Conservation (phyloP, 2,888 invertebrate species). For the Brassicogethes aeneus region DNA sequence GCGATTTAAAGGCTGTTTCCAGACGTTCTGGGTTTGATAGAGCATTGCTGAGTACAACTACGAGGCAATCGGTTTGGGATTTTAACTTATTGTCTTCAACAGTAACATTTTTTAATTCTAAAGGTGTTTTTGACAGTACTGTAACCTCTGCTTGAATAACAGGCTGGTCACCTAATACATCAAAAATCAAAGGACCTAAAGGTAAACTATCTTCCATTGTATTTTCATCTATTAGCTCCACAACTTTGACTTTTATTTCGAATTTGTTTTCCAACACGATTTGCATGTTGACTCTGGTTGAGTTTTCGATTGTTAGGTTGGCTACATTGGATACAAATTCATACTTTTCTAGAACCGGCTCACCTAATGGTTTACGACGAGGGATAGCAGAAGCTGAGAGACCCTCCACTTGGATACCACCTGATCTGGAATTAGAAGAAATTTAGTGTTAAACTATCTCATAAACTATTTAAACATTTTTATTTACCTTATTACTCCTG, state of each 20-base stretch:
- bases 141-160: slow-evolving; percentile 58
- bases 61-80: slow-evolving; percentile 22
- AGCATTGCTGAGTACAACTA: slow-evolving; percentile 35
- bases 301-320: slow-evolving; percentile 18
- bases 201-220: slow-evolving; percentile 34
- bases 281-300: slow-evolving; percentile 55
- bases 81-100: slow-evolving; percentile 54
- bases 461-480: background rate
- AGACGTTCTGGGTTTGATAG: slow-evolving; percentile 39
- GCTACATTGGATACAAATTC: slow-evolving; percentile 54
- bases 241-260: slow-evolving; percentile 49
- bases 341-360: slow-evolving; percentile 67
- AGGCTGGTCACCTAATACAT: slow-evolving; percentile 58
- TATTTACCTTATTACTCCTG: slow-evolving; percentile 12
- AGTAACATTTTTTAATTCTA: slow-evolving; percentile 44
- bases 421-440: slow-evolving; percentile 41
- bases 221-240: slow-evolving; percentile 40
- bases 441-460: background rate
- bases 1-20: slow-evolving; percentile 9
- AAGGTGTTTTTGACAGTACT: slow-evolving; percentile 38
- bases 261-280: slow-evolving; percentile 61
- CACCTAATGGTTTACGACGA: slow-evolving; percentile 53
- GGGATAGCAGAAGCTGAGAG: slow-evolving; percentile 66
- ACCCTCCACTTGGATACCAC: slow-evolving; percentile 69
- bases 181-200: slow-evolving; percentile 47